These are phyloP conservation scores for Orthosia gothica DNA, from an alignment of 2,888 invertebrate genomes.

Conservation along the genomic window DNA sequence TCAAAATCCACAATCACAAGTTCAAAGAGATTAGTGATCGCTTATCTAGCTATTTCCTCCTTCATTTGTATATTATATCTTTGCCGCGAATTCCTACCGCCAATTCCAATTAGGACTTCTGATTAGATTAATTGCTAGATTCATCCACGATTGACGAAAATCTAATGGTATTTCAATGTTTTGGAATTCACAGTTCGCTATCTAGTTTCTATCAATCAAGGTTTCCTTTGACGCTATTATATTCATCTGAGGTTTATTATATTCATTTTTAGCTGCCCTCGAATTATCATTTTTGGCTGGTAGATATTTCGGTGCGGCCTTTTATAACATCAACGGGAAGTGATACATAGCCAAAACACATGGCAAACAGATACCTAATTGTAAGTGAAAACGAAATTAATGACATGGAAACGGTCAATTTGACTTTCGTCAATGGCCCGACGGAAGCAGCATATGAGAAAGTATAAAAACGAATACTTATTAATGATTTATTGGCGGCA, in stretches of 20 bases:
- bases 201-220: not conserved
- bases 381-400: slow-evolving; percentile 55
- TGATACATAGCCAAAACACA: slow-evolving; percentile 20
- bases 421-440: slow-evolving; percentile 47
- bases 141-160: slow-evolving; percentile 22
- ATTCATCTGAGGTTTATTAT: no score
- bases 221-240: not conserved
- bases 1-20: slow-evolving; percentile 18
- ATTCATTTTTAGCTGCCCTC: no score
- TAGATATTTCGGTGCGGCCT: not conserved
- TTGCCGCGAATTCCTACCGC: slow-evolving; percentile 14
- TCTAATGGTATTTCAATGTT: slow-evolving; percentile 1
- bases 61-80: slow-evolving; percentile 50
- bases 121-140: slow-evolving; percentile 42
- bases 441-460: slow-evolving; percentile 63
- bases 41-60: slow-evolving; percentile 41
- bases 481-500: slow-evolving; percentile 53
- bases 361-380: slow-evolving; percentile 29
- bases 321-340: slow-evolving; percentile 24
- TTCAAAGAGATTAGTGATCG: slow-evolving; percentile 25
- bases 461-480: slow-evolving; percentile 49
- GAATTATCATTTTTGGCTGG: not conserved
- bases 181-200: slow-evolving; percentile 8
- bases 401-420: slow-evolving; percentile 50
- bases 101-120: slow-evolving; percentile 30